Evolutionary conservation across 2,113 vertebrate genomes (phyloP), one percentile per base, ranked within the genome.

Genomic region (Anhinga rufa): DNA sequence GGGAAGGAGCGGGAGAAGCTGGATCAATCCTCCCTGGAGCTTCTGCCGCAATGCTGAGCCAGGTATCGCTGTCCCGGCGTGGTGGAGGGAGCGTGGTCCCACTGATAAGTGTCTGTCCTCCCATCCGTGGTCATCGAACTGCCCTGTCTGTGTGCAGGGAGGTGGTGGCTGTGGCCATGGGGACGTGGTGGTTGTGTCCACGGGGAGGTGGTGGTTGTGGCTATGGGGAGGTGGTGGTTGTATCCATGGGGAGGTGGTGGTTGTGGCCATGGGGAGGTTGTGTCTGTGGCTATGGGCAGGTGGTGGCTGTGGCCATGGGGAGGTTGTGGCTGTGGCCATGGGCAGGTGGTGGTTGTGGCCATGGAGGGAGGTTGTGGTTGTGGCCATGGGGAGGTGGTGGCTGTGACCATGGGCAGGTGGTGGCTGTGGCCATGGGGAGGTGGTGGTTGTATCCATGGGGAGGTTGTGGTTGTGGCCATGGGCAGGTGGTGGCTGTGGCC

Each of bases 61-160:
- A 1, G 52, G 28, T n/a, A 11, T 17, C 2, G 3, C 40, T 74
- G 72, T n/a, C 77, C 81, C 4, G 1, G 52, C 12, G 6, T 0
- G 0, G 54, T 16, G 44, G 24, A 42, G 44, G 11, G 60, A 78
- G 5, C 0, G 0, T 40, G 83, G 31, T 49, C 17, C 34, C 76
- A 51, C n/a, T 3, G 0, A 2, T 3, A 40, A 34, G 4, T 2
- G 32, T 28, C 52, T 34, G 52, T 22, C 20, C 28, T 80, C 14
- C 62, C 1, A 0, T 2, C 54, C 1, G 4, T 25, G 68, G 19
- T 5, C 72, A 2, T 0, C 7, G 55, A 38, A 42, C 8, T 9
- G 54, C 12, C 12, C 74, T 18, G 48, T 6, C 5, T 40, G 58
- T 9, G 5, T 0, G 0, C 5, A 10, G 57, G n/a, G 72, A 29